These are phyloP conservation scores for Tyrophagus putrescentiae DNA, from an alignment of 1,140 invertebrate genomes.

Conservation along the genomic window DNA sequence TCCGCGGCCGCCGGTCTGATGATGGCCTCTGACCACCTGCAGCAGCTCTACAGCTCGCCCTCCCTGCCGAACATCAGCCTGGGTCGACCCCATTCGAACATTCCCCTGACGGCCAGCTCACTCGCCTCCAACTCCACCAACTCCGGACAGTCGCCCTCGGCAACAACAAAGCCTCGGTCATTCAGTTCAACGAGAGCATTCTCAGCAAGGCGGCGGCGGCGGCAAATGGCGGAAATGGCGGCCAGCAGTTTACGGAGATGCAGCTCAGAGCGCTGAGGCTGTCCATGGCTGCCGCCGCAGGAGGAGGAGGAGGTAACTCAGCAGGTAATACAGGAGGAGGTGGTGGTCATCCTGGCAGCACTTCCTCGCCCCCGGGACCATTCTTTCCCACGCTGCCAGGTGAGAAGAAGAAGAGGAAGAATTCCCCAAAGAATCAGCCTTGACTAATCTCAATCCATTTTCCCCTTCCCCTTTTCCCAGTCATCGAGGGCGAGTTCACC, in stretches of 20 bases:
- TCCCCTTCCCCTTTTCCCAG: conserved; percentile 28
- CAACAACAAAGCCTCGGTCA: too few relatives aligned
- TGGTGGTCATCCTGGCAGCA: too few relatives aligned
- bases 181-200: too few relatives aligned
- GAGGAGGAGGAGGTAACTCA: too few relatives aligned
- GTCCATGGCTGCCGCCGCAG: not conserved
- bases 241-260: not conserved
- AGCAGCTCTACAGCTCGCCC: conserved; percentile 67
- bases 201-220: too few relatives aligned
- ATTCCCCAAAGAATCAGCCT: conserved; percentile 12
- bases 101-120: conserved; percentile 10
- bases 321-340: too few relatives aligned
- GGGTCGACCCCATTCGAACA: conserved; percentile 53
- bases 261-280: not conserved
- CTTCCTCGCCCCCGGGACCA: conserved; percentile 55
- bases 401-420: conserved; percentile 21
- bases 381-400: conserved; percentile 54
- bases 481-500: conserved; percentile 40
- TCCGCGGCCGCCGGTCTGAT: too few relatives aligned
- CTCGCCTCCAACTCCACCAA: not conserved
- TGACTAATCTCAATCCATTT: not conserved
- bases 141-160: too few relatives aligned
- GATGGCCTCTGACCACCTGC: too few relatives aligned
- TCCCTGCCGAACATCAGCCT: conserved; percentile 91
- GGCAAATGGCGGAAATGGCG: too few relatives aligned